phyloP scores from a whole-genome alignment of 2,888 invertebrate genomes.

The Aleiodes testaceus region DNA sequence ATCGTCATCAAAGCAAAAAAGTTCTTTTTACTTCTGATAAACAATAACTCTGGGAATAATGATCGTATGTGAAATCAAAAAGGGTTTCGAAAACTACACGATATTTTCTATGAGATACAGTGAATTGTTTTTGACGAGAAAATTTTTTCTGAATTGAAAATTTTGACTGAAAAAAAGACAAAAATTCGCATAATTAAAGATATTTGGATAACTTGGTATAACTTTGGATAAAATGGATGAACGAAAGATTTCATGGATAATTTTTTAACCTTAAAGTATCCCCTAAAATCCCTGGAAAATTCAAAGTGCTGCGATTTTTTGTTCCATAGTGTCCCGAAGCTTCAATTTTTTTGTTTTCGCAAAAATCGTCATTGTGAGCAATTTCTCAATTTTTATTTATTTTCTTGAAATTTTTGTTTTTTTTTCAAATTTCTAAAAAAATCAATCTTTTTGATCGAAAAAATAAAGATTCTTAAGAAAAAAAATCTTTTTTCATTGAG shows the following conservation, averaged over 20 bases:
- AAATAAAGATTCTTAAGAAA: neutral
- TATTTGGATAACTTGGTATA: too few species aligned
- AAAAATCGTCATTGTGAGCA: too few species aligned
- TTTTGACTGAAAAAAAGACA: too few species aligned
- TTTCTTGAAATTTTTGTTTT: neutral
- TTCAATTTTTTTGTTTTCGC: too few species aligned
- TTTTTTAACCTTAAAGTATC: too few species aligned
- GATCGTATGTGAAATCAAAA: neutral
- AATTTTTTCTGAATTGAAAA: constrained; percentile 8
- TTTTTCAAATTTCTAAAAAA: constrained; percentile 10
- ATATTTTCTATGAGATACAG: neutral
- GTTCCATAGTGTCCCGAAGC: too few species aligned
- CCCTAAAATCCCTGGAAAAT: too few species aligned
- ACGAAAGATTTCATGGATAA: too few species aligned
- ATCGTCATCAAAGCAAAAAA: constrained; percentile 17
- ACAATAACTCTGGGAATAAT: constrained; percentile 19
- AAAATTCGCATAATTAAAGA: too few species aligned
- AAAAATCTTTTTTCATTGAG: constrained; percentile 14
- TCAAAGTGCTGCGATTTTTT: too few species aligned
- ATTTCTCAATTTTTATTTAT: too few species aligned
- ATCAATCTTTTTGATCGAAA: neutral
- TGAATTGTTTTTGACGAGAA: constrained; percentile 3
- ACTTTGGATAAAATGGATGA: too few species aligned
- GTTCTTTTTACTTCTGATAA: constrained; percentile 12
- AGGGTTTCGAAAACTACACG: neutral